Percentiles rank a stretch among this genome's conserved stretches.
These are phyloP conservation scores for Brienomyrus brachyistius DNA, from an alignment of 2,113 vertebrate genomes.

Conservation along the genomic window DNA sequence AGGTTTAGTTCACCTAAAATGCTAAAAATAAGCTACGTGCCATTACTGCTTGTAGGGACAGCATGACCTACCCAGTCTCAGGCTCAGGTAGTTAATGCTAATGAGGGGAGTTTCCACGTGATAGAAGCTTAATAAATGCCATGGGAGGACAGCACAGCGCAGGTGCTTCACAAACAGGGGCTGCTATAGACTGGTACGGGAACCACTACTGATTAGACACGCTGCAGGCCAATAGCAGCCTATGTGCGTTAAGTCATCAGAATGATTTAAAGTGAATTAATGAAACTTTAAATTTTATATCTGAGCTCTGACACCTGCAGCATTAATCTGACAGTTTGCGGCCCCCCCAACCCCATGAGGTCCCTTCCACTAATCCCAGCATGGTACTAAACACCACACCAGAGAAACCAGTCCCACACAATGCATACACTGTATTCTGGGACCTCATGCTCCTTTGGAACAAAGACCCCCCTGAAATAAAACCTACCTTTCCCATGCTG, in stretches of 20 bases:
- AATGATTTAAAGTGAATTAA: neutral
- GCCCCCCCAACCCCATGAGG: neutral
- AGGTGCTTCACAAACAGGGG: neutral
- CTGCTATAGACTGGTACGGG: neutral
- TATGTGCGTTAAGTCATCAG: neutral
- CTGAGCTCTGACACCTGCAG: neutral
- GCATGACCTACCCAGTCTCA: neutral
- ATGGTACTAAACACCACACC: neutral
- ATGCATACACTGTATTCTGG: neutral
- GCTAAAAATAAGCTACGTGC: neutral
- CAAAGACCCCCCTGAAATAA: neutral
- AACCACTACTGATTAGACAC: neutral
- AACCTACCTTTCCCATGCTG: neutral
- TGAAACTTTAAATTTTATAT: neutral
- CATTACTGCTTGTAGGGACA: neutral
- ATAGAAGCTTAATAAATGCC: neutral
- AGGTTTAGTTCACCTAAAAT: neutral
- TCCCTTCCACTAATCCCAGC: neutral
- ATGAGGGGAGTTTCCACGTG: neutral
- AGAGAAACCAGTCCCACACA: neutral
- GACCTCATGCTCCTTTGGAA: neutral
- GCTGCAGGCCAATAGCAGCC: neutral
- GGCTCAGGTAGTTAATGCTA: neutral
- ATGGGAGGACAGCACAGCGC: neutral
- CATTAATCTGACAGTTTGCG: neutral